Conservation (phyloP, 2,888 invertebrate genomes). For the Lobophora halterata region DNA sequence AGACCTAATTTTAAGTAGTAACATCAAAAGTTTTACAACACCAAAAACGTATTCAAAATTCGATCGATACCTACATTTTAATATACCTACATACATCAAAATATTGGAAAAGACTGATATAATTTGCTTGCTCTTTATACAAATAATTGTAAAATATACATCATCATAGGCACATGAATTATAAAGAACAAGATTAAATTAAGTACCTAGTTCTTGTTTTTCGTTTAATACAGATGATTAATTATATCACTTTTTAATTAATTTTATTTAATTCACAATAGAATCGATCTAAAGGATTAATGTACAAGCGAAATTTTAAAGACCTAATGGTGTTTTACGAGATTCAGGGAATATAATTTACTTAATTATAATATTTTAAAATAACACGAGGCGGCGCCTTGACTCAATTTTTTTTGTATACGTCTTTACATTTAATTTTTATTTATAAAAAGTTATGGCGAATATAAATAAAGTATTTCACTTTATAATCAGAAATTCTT, state of each 20-base stretch:
- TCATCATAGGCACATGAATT: conserved; percentile 55
- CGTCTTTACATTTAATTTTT: conserved; percentile 2
- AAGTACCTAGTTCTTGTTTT: conserved; percentile 7
- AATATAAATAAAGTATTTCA: conserved; percentile 5
- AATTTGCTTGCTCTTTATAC: conserved; percentile 35
- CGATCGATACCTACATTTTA: conserved; percentile 22
- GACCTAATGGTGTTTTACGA: conserved; percentile 15
- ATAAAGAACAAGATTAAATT: conserved; percentile 9
- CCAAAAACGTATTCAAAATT: conserved; percentile 33
- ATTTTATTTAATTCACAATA: conserved; percentile 4
- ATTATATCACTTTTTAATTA: not conserved
- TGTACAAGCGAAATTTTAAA: conserved; percentile 15
- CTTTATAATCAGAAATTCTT: conserved; percentile 1
- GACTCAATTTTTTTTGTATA: not conserved
- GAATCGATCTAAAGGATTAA: conserved; percentile 1
- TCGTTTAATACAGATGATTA: not conserved
- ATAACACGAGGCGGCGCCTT: conserved; percentile 9
- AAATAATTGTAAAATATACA: conserved; percentile 24
- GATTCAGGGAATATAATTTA: conserved; percentile 26
- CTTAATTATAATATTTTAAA: conserved; percentile 15
- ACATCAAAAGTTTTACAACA: conserved; percentile 26
- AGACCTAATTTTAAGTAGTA: conserved; percentile 10
- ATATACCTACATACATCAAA: conserved; percentile 32
- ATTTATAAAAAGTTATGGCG: conserved; percentile 7
- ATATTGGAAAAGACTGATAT: conserved; percentile 30